Base-by-base conservation (phyloP, 2,888 invertebrate genomes). In the Heliconius ismenius region DNA sequence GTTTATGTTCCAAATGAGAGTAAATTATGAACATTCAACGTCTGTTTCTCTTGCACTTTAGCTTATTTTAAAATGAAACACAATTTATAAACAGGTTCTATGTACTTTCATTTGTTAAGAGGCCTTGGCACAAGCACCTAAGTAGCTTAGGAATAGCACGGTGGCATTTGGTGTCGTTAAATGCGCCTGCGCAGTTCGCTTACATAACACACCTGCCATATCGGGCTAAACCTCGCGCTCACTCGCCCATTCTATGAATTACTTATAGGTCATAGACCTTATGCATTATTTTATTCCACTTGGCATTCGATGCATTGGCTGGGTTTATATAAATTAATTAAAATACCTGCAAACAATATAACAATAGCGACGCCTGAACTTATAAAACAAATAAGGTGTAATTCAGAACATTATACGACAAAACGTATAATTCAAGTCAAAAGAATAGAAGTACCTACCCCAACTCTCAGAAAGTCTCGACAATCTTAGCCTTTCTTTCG, bases 171-270 rank as follows among this genome's bases (percentile, higher is more conserved):
- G 89, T 89, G 85, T 86, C 85, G 80, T 82, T 86, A 85, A 85
- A 84, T 86, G 86, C 84, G 86, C 85, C 83, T 85, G 90, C 90
- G 86, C 86, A 84, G 85, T 83, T 84, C 86, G 89, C 89, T 94
- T 93, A 93, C 93, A 92, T 93, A 93, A 93, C 92, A 87, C 93
- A 93, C 93, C 93, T 93, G 94, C 93, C 93, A 91, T 93, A 93
- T 93, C 91, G 87, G 90, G 90, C 87, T 84, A 85, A 91, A 90
- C 92, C 92, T 91, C 91, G 90, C 91, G 90, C 90, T 91, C 91
- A 89, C 92, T 91, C 86, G 90, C 90, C 91, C 91, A 90, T 91
- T 92, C 92, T 93, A 91, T 92, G 92, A 92, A 93, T 93, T 92
- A 91, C 92, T 92, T 90, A 92, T 88, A 92, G 93, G 91, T 93